Base-by-base conservation (phyloP, 2,888 invertebrate genomes). In the Rambutsinella grinnellia region DNA sequence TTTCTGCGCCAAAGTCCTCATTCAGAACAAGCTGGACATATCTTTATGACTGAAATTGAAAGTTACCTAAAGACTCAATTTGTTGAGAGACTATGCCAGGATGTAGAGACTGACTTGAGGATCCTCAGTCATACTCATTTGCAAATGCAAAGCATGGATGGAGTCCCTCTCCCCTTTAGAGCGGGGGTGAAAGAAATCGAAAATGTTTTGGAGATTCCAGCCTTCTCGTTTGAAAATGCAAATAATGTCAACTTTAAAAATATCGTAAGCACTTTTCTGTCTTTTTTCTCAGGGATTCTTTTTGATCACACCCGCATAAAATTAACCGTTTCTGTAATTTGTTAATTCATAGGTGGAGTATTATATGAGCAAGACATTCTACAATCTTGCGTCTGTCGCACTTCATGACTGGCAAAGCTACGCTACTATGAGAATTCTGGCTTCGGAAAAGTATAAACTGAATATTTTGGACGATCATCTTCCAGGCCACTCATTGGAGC, bases 371-470 rank as follows among this genome's bases (percentile, higher is more conserved):
- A 92, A 91, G 81, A 96, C 94, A 86, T 99, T 98, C 88, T 99
- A 99, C 87, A 98, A 99, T 88, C 89, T 99, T 84, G 98, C 98
- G 0, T 96, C 98, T 1, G 96, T 99, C 28, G 97, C 98, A 6
- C 88, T 98, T 56, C 97, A 99, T 83, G 97, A 99, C 87, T 99
- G 98, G 96, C 94, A 93, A 87, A 97, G 96, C 0, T 99, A 99
- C 86, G 93, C 95, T 19, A 95, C 96, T 88, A 99, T 99, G 99
- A 90, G 97, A 76, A 93, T 94, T 85, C 90, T 99, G 86, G 99
- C 97, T 0, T 90, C 90, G 85, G 91, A 94, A 83, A 95, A 96
- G 86, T 92, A 95, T 84, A 90, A 91, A 76, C 87, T 98, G 36
- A 89, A 90, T 19, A 93, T 95, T 0, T 91, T 95, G n/a, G 94